phyloP scores from a whole-genome alignment of 2,888 invertebrate species.

The Bugulina stolonifera region DNA sequence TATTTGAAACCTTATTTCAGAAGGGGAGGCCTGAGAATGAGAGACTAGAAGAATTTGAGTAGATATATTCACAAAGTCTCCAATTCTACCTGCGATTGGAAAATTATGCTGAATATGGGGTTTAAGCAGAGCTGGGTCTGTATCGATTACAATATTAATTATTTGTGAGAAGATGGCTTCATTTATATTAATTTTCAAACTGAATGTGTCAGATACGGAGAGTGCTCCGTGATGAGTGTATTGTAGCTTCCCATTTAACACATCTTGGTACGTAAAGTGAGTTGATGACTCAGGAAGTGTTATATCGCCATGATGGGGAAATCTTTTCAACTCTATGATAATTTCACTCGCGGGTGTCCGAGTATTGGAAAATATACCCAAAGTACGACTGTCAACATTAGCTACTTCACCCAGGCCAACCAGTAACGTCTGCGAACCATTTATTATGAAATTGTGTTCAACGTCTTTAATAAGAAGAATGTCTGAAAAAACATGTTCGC shows the following conservation, averaged over 20 bases:
- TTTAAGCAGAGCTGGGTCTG: neutral
- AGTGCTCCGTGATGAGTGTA: slow-evolving; percentile 2
- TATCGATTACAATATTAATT: slow-evolving; percentile 7
- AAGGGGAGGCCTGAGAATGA: neutral
- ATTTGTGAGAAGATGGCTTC: neutral
- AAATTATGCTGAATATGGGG: neutral
- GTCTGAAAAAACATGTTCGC: neutral
- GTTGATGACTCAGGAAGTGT: neutral
- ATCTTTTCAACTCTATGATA: neutral
- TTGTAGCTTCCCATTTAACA: neutral
- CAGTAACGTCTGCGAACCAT: neutral
- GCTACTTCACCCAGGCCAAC: neutral
- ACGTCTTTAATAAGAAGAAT: neutral
- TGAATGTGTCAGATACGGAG: slow-evolving; percentile 12
- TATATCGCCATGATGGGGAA: neutral
- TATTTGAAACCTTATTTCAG: neutral
- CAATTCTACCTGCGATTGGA: neutral
- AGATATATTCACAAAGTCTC: neutral
- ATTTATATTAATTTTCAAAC: neutral
- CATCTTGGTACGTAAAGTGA: neutral
- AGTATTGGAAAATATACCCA: neutral
- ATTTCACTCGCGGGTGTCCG: neutral
- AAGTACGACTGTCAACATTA: neutral
- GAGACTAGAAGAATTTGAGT: neutral
- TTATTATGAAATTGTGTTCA: neutral